Evolutionary conservation across 2,113 vertebrate species (phyloP), one percentile per base, ranked within the genome.

Genomic region (Oryzias celebensis): DNA sequence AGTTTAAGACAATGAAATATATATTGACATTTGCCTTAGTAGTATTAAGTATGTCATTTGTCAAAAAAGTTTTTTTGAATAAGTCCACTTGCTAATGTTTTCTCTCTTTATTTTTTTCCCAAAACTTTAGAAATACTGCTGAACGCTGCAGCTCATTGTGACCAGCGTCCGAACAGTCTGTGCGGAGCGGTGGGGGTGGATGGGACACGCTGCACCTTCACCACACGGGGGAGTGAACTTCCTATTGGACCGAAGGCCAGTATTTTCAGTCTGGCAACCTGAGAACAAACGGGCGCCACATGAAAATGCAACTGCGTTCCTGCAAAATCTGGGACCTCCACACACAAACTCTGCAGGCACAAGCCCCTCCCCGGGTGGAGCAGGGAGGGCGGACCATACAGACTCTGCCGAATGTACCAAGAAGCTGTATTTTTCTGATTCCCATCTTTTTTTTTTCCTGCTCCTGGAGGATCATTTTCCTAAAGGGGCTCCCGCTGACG

Each of bases 121-220:
- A 7, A 3, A 18, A 4, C 3, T 75, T 13, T 62, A 91, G 88
- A 91, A 91, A 72, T 91, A 89, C 73, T 91, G 89, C 84, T 91
- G 86, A 91, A 66, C 50, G 7, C 54, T 44, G 14, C 24, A 71
- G 57, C 66, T 86, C 79, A 77, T 75, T 86, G 85, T 84, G 86
- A 87, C 71, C 55, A 70, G 62, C 63, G 28, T 57, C 52, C 68
- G 71, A 68, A 83, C 68, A 68, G 42, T 20, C n/a, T 44, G 67
- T 67, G 73, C 71, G 77, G 80, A 49, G 43, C 71, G 49, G 66
- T 47, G 71, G 69, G 62, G 57, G 57, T 15, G 2, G 70, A 66
- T 20, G 13, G 7, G 42, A 26, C 44, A 7, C 44, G 55, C 58
- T 50, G 46, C 70, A 72, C 58, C 44, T 67, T 5, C 71, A 74